These are phyloP conservation scores for Gavia stellata DNA, from an alignment of 2,113 vertebrate species.

Conservation along the genomic window DNA sequence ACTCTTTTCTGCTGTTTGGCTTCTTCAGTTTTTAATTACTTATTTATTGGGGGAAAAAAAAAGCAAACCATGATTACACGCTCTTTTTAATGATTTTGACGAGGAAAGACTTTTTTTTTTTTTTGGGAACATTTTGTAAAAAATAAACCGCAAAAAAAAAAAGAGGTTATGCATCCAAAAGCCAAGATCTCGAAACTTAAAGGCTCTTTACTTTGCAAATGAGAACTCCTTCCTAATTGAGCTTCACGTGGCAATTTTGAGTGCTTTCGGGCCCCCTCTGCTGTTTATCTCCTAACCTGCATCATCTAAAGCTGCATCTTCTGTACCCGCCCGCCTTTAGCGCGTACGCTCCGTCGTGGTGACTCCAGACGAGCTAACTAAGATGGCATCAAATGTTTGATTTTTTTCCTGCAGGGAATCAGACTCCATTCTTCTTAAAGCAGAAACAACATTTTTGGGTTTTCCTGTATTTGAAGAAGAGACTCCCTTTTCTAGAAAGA, in stretches of 20 bases:
- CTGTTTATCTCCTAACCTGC: slow-evolving; percentile 87
- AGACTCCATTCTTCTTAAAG: slow-evolving; percentile 86
- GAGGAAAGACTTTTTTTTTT: slow-evolving; percentile 72
- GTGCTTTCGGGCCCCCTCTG: slow-evolving; percentile 83
- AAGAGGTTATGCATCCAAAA: slow-evolving; percentile 69
- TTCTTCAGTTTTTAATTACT: slow-evolving; percentile 85
- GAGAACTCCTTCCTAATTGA: slow-evolving; percentile 62
- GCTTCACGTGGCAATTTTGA: slow-evolving; percentile 61
- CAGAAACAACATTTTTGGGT: slow-evolving; percentile 93
- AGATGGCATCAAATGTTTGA: slow-evolving; percentile 80
- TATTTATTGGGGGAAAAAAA: slow-evolving; percentile 55
- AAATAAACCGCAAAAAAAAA: slow-evolving; percentile 42
- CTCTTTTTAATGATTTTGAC: slow-evolving; percentile 83
- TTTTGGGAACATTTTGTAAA: slow-evolving; percentile 48
- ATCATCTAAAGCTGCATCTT: slow-evolving; percentile 71
- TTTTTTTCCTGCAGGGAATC: slow-evolving; percentile 81
- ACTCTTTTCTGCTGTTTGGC: slow-evolving; percentile 88
- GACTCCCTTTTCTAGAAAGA: slow-evolving; percentile 87
- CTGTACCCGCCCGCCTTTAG: slow-evolving; percentile 62
- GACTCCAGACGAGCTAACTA: slow-evolving; percentile 69
- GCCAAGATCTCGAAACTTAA: slow-evolving; percentile 68
- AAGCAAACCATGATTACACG: slow-evolving; percentile 49
- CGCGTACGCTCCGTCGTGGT: slow-evolving; percentile 64
- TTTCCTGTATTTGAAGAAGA: slow-evolving; percentile 92
- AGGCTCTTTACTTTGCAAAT: slow-evolving; percentile 70